phyloP scores from a whole-genome alignment of 2,113 vertebrate genomes.

The Amphiprion ocellaris region DNA sequence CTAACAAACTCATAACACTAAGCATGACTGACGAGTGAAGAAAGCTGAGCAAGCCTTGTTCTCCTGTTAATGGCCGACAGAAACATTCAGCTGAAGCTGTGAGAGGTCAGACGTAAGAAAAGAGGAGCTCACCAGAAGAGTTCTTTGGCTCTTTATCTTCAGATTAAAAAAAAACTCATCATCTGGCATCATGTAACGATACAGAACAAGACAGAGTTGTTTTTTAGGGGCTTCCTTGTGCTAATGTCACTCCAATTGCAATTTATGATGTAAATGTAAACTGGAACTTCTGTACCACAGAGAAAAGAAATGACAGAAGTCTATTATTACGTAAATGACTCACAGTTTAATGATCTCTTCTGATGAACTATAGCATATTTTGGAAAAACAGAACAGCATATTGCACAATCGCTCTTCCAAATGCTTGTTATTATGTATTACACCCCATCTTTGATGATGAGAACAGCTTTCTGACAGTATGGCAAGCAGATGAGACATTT shows the following conservation, averaged over 20 bases:
- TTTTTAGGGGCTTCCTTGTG: neutral
- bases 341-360: neutral
- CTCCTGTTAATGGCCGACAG: slow-evolving; percentile 43
- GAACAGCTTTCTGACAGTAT: slow-evolving; percentile 22
- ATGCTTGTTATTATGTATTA: slow-evolving; percentile 1
- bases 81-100: slow-evolving; percentile 47
- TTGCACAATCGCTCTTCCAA: slow-evolving; percentile 29
- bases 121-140: neutral
- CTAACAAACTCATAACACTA: slow-evolving; percentile 69
- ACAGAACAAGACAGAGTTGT: neutral
- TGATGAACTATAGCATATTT: slow-evolving; percentile 3
- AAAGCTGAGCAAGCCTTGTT: slow-evolving; percentile 48
- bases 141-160: neutral
- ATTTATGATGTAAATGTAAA: slow-evolving; percentile 13
- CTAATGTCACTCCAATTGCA: neutral
- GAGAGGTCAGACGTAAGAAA: slow-evolving; percentile 43
- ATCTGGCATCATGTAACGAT: neutral
- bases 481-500: slow-evolving; percentile 13
- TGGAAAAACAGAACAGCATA: slow-evolving; percentile 25
- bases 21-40: slow-evolving; percentile 71
- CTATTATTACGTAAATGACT: slow-evolving; percentile 2
- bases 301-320: neutral
- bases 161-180: neutral
- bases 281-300: neutral
- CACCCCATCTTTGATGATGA: neutral